phyloP scores from a whole-genome alignment of 2,113 vertebrate genomes.

The Pangasianodon hypophthalmus region DNA sequence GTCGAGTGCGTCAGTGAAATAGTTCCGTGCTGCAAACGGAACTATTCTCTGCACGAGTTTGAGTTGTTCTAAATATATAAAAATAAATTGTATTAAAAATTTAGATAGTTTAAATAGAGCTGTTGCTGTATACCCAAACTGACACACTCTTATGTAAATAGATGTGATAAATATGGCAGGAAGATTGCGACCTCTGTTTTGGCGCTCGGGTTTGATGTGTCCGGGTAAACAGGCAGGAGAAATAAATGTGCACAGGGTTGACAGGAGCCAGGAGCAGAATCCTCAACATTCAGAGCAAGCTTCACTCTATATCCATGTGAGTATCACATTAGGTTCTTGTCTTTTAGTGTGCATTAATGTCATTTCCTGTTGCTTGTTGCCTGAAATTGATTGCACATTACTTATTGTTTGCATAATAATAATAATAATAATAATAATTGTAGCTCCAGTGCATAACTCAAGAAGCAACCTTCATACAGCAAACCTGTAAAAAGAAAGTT shows the following conservation, averaged over 20 bases:
- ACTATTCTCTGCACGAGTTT: background rate
- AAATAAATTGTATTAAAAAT: background rate
- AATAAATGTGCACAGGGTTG: background rate
- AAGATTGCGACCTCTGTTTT: background rate
- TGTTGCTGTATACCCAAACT: background rate
- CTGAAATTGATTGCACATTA: background rate
- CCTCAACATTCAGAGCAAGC: slow-evolving; percentile 56
- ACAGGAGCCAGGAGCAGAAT: background rate
- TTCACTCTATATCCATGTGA: slow-evolving; percentile 78
- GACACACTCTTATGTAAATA: background rate
- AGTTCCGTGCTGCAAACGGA: slow-evolving; percentile 37
- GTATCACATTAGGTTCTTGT: slow-evolving; percentile 27
- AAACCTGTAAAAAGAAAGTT: background rate
- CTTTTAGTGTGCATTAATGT: background rate
- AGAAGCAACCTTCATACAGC: background rate
- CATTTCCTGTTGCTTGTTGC: background rate
- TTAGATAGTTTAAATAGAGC: background rate
- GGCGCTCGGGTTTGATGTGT: background rate
- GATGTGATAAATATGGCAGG: background rate
- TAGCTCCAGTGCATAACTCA: background rate
- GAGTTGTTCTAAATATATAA: background rate
- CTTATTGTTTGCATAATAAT: background rate
- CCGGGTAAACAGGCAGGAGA: too few species aligned
- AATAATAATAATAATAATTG: background rate
- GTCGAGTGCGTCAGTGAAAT: slow-evolving; percentile 22